These are phyloP conservation scores for Lepus americanus DNA, from an alignment of 2,113 vertebrate species.

Conservation along the genomic window DNA sequence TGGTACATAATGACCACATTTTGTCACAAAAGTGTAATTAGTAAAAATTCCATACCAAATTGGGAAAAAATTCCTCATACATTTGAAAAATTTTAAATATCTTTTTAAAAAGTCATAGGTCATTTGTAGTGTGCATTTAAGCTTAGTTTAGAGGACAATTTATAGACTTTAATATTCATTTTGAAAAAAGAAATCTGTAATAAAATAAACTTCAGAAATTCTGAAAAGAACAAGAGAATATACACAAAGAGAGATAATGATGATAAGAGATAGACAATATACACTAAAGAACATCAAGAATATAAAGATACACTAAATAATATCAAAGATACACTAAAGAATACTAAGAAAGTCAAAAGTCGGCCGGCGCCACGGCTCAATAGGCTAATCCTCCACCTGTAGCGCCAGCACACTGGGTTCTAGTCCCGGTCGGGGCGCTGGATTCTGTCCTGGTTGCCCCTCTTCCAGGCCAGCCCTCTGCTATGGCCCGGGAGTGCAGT, in stretches of 20 bases:
- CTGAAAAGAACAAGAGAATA: background rate
- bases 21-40: background rate
- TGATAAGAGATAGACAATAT: background rate
- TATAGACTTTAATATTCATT: conserved; percentile 36
- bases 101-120: background rate
- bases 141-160: background rate
- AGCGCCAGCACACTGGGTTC: too few relatives aligned
- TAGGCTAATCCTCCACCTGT: too few relatives aligned
- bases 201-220: conserved; percentile 35
- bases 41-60: background rate
- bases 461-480: too few relatives aligned
- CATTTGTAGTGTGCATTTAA: background rate
- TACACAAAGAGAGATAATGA: background rate
- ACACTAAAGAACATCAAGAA: background rate
- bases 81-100: background rate
- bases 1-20: background rate
- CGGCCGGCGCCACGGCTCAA: too few relatives aligned
- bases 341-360: background rate
- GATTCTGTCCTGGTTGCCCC: too few relatives aligned
- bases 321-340: background rate
- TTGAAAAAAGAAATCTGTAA: background rate
- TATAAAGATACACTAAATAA: background rate
- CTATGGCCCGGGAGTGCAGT: too few relatives aligned
- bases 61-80: background rate
- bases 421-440: too few relatives aligned